Conservation (phyloP, 1,140 invertebrate species). For the Thereuonema tuberculata region DNA sequence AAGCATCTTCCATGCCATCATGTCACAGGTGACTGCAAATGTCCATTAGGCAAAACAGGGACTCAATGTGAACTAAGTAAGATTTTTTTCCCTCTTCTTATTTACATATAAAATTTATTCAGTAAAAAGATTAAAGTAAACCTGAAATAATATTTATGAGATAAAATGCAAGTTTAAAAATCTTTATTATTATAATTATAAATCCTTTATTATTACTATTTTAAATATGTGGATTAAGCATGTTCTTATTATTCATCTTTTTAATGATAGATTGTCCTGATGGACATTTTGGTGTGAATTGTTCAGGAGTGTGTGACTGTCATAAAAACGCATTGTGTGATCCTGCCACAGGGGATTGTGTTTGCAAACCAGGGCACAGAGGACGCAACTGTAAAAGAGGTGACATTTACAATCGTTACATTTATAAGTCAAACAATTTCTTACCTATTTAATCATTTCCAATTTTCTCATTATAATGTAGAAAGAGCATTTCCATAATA, state of each 20-base stretch:
- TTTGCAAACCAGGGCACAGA: conserved; percentile 12
- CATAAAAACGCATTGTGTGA: conserved; percentile 37
- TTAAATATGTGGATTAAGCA: too few relatives aligned
- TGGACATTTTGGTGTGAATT: conserved; percentile 39
- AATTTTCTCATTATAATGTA: too few relatives aligned
- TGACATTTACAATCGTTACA: too few relatives aligned
- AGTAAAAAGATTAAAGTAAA: neutral
- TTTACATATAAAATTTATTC: too few relatives aligned
- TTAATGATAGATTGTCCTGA: conserved; percentile 21
- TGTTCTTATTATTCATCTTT: too few relatives aligned
- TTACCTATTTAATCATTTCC: too few relatives aligned
- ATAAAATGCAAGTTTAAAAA: neutral
- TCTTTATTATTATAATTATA: too few relatives aligned
- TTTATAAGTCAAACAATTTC: too few relatives aligned
- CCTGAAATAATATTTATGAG: neutral
- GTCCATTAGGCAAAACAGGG: conserved; percentile 53
- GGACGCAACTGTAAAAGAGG: conserved; percentile 10
- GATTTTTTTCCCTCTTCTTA: too few relatives aligned
- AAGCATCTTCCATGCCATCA: conserved; percentile 78
- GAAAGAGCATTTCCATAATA: too few relatives aligned
- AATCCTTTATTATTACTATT: too few relatives aligned
- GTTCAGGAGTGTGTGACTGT: conserved; percentile 72
- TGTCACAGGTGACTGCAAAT: conserved; percentile 68
- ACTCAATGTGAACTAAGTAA: conserved; percentile 43
- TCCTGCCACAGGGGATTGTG: conserved; percentile 6